Conservation (phyloP, 1,140 invertebrate species). For the Cydia fagiglandana region DNA sequence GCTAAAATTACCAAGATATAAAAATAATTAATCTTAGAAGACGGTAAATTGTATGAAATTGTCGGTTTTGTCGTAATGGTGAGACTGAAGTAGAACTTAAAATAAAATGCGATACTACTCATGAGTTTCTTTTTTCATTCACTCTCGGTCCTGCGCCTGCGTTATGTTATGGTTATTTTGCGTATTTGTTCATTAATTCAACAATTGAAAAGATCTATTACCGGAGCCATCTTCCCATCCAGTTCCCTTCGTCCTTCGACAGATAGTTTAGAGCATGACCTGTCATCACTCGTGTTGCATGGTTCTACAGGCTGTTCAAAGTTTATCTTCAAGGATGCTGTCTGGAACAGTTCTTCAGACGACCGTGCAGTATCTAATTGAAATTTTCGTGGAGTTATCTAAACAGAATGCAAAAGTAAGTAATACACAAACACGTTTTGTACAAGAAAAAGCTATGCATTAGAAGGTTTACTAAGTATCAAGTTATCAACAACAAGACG, state of each 20-base stretch:
- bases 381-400: not conserved
- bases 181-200: too few relatives aligned
- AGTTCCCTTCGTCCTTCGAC: not conserved
- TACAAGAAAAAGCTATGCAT: not conserved
- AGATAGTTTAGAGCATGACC: not conserved
- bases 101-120: too few relatives aligned
- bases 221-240: not conserved
- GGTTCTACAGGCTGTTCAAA: not conserved
- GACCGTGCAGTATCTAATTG: not conserved
- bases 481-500: too few relatives aligned
- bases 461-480: too few relatives aligned
- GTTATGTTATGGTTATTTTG: too few relatives aligned
- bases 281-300: not conserved
- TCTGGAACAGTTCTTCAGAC: not conserved
- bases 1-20: too few relatives aligned
- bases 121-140: too few relatives aligned
- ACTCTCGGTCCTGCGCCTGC: too few relatives aligned
- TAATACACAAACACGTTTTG: not conserved
- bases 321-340: not conserved
- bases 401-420: not conserved
- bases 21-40: too few relatives aligned
- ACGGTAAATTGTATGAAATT: too few relatives aligned
- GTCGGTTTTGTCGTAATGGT: too few relatives aligned
- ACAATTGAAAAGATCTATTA: not conserved
- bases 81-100: too few relatives aligned